Evolutionary conservation across 92 coral and sea anemone species (phyloP), one percentile per base, ranked within the genome.

Genomic region (Pocillopora meandrina): DNA sequence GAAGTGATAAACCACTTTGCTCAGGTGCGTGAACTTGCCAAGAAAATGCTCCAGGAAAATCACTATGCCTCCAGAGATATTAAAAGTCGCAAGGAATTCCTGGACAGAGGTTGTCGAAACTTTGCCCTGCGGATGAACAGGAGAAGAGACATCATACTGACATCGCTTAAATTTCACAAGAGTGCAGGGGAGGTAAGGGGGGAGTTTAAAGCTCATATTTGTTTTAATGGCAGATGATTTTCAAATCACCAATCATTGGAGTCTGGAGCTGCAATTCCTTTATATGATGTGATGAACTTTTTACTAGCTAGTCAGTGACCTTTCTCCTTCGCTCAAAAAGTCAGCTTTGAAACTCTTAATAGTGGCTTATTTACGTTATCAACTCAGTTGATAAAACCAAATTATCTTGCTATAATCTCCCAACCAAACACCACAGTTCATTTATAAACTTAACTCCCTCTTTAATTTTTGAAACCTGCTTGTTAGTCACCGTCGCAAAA

Each of bases 91-190:
- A 96, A 95, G 82, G 96, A 93, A 57, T 81, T 85, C 57, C 91
- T 96, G 86, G 99, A 96, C 82, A 84, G 92, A 60, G 91, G 90
- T 61, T 96, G 98, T 75, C 95, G 98, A 47, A 91, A 93, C 77
- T 96, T 94, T 87, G 98, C 99, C 35, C 87, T 93, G 82, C 92
- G 98, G 81, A 96, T 96, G 99, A 95, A 93, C 79, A 92, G 92
- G 60, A 92, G 99, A 16, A 88, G 93, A 66, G 98, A 94, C 34
- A 76, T 96, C 72, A 92, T 94, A 47, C 57, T 87, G 62, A 73
- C 92, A 34, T 91, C 99, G 19, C 63, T 89, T 34, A 93, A 76
- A 47, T 96, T 96, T 75, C 95, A 96, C 84, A 92, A 90, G 77
- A 86, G 90, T 76, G 89, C 99, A 56, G 89, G 89, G 16, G 91